Percentiles rank a stretch among this genome's conserved stretches.
phyloP scores from a whole-genome alignment of 2,888 invertebrate genomes.

The Buathra laborator region DNA sequence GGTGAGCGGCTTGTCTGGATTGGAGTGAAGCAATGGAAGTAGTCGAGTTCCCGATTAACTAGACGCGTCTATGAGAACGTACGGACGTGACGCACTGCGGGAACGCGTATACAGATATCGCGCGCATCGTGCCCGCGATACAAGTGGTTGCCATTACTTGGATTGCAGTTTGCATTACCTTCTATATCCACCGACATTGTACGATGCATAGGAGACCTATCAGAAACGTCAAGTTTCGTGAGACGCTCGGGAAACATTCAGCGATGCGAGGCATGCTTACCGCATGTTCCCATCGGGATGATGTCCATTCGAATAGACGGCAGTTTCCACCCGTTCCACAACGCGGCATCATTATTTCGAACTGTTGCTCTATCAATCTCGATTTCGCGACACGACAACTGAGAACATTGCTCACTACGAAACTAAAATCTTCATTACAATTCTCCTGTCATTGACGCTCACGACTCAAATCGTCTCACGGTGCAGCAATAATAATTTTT shows the following conservation, averaged over 20 bases:
- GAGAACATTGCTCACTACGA: not conserved
- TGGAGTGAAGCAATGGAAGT: conserved; percentile 30
- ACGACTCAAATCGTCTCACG: not conserved
- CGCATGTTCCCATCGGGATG: conserved; percentile 81
- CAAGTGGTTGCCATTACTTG: conserved; percentile 79
- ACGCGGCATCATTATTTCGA: conserved; percentile 72
- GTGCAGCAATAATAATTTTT: too few relatives aligned
- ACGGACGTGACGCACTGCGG: not conserved
- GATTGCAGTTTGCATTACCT: conserved; percentile 78
- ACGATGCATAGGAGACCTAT: conserved; percentile 51
- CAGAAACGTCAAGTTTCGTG: conserved; percentile 62
- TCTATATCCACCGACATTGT: conserved; percentile 69
- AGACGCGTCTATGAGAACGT: conserved; percentile 21
- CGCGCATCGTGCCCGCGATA: conserved; percentile 49
- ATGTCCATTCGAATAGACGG: conserved; percentile 82
- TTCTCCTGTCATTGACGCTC: not conserved
- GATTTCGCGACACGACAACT: conserved; percentile 71
- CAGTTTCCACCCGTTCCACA: conserved; percentile 68
- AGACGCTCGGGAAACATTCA: conserved; percentile 61
- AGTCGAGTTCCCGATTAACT: conserved; percentile 42
- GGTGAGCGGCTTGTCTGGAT: conserved; percentile 18
- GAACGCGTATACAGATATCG: not conserved
- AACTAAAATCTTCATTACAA: not conserved
- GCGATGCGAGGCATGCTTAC: conserved; percentile 30
- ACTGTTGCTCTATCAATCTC: conserved; percentile 81